phyloP scores from a whole-genome alignment of 37 sponge, comb jelly and placozoan genomes.

The Eunapius fragilis region DNA sequence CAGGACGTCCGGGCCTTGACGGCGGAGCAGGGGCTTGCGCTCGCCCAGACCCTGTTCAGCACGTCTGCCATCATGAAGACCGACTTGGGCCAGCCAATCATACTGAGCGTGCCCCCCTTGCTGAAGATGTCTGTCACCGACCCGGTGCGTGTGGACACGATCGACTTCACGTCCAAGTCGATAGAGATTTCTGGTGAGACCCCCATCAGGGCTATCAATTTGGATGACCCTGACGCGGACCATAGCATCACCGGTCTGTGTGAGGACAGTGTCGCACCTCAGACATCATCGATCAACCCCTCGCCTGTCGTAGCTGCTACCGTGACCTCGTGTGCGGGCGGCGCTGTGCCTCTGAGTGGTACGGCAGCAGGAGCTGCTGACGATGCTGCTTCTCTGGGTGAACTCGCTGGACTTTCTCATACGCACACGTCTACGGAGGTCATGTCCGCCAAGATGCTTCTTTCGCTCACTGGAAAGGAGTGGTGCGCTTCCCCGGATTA shows the following conservation, averaged over 20 bases:
- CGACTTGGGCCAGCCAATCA: too few relatives aligned
- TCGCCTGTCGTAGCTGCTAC: too few relatives aligned
- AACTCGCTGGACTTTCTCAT: too few relatives aligned
- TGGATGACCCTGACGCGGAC: neutral
- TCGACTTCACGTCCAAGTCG: conserved; percentile 46
- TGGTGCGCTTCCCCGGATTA: conserved; percentile 10
- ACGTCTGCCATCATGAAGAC: neutral
- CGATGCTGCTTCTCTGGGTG: too few relatives aligned
- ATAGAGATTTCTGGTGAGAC: conserved; percentile 50
- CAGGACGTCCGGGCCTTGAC: neutral
- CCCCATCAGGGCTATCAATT: conserved; percentile 42
- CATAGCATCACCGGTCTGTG: too few relatives aligned
- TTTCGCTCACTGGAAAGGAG: conserved; percentile 47
- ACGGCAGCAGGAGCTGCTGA: too few relatives aligned
- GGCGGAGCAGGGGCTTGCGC: neutral
- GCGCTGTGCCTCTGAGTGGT: too few relatives aligned
- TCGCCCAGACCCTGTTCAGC: neutral
- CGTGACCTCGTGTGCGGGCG: too few relatives aligned
- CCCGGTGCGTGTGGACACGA: conserved; percentile 18
- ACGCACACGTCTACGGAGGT: conserved; percentile 44
- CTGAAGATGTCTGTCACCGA: conserved; percentile 25
- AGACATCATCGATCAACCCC: too few relatives aligned
- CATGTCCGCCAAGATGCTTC: conserved; percentile 61
- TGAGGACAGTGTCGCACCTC: too few relatives aligned
- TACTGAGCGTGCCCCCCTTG: too few relatives aligned